Evolutionary conservation across 1,140 invertebrate genomes (phyloP), one percentile per base, ranked within the genome.

Genomic region (Apis dorsata): DNA sequence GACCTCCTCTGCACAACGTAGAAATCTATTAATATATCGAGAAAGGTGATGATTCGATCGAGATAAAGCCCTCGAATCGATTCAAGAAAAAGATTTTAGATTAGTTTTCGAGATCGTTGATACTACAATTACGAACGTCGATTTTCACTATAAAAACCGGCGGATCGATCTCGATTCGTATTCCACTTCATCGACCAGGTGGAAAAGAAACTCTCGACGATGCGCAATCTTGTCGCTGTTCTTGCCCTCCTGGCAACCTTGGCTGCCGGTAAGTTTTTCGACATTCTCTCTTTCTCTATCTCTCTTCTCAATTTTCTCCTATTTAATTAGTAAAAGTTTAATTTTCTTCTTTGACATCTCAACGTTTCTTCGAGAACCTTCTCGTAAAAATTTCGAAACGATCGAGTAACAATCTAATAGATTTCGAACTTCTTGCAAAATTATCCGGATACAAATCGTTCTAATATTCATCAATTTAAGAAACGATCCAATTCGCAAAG

Each of bases 261-360:
- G 49, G 77, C 51, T 28, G 57, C 70, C 15, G 88, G 86, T 89
- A 78, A 89, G 85, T 81, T 62, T 71, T 71, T 53, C 15, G 13
- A 55, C 13, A 55, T 71, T 24, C 34, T 3, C 34, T 34, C 34
- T 34, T 4, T 34, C 34, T 34, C 34, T 34, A 0, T 34, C 34
- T 34, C 34, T 34, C 34, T 44, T 44, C 34, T 44, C 5, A 44
- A 44, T 44, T 44, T 44, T 7, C 34, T 44, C 0, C 34, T 7
- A 44, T 44, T 44, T 7, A 44, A 44, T 44, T 0, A 44, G 34
- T 7, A 44, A 44, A 44, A 7, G 2, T 44, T 44, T 44, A 44
- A 4, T 44, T 44, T 44, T 7, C 34, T 44, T 44, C 34, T 44
- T 34, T 5, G 34, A 44, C 0, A 44, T 44, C 2, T 4, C 34